A percentile compares a stretch with the other conserved stretches of the same genome.
phyloP scores from a whole-genome alignment of 2,888 invertebrate genomes.

The Sylvicola cinctus region DNA sequence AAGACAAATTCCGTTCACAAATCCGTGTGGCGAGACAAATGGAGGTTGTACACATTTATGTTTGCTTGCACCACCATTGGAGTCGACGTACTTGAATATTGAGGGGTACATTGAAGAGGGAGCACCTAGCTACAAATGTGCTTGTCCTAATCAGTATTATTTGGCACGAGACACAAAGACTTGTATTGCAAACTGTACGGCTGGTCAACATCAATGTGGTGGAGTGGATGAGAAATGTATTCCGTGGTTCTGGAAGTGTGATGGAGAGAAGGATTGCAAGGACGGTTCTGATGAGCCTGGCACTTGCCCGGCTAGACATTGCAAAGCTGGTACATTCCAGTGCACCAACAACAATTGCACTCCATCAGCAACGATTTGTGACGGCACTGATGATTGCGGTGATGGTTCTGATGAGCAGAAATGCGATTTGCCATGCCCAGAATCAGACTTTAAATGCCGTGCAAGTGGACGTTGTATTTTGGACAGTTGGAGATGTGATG shows the following conservation, averaged over 20 bases:
- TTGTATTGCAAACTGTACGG: slow-evolving; percentile 87
- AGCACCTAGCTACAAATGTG: slow-evolving; percentile 60
- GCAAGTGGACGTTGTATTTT: slow-evolving; percentile 74
- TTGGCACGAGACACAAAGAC: slow-evolving; percentile 61
- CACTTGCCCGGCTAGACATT: slow-evolving; percentile 65
- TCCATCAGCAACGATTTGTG: slow-evolving; percentile 80
- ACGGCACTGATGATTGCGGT: slow-evolving; percentile 82
- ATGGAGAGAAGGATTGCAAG: slow-evolving; percentile 81
- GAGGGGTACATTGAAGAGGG: slow-evolving; percentile 66
- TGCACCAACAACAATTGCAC: slow-evolving; percentile 86
- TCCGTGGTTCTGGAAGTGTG: slow-evolving; percentile 66
- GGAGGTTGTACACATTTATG: slow-evolving; percentile 95
- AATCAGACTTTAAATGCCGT: slow-evolving; percentile 76
- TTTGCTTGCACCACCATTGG: slow-evolving; percentile 63
- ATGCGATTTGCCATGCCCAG: slow-evolving; percentile 69
- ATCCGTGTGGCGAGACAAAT: slow-evolving; percentile 83
- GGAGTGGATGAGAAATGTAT: slow-evolving; percentile 47
- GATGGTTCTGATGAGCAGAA: slow-evolving; percentile 73
- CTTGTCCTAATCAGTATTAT: slow-evolving; percentile 89
- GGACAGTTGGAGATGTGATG: slow-evolving; percentile 83
- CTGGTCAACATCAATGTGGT: slow-evolving; percentile 34
- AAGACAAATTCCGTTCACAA: slow-evolving; percentile 60
- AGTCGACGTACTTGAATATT: slow-evolving; percentile 52
- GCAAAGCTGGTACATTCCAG: slow-evolving; percentile 82
- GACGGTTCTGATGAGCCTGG: slow-evolving; percentile 80